phyloP scores from a whole-genome alignment of 2,888 invertebrate species.

The Lingula anatina region DNA sequence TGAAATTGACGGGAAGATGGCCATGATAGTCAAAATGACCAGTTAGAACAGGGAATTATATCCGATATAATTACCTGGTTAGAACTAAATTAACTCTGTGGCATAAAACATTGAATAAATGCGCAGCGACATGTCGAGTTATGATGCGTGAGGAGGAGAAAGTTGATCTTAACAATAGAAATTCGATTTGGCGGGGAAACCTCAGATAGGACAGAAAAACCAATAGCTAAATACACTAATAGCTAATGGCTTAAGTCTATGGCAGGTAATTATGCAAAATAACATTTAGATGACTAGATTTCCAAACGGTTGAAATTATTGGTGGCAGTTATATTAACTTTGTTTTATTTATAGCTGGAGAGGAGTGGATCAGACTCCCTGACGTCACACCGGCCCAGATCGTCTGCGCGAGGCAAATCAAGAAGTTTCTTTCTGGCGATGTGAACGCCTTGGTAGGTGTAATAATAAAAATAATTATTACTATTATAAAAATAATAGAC shows the following conservation, averaged over 20 bases:
- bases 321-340: background rate
- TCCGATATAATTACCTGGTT: no score
- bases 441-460: conserved; percentile 64
- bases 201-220: conserved; percentile 71
- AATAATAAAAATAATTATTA: no score
- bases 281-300: background rate
- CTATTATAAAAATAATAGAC: no score
- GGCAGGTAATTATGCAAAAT: background rate
- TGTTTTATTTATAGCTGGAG: conserved; percentile 55
- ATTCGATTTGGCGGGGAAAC: no score
- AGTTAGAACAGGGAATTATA: no score
- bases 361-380: conserved; percentile 72
- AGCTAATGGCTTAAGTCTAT: background rate
- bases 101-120: no score
- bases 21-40: no score
- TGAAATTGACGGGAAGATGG: no score
- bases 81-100: no score
- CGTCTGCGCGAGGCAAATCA: conserved; percentile 63
- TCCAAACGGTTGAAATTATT: background rate
- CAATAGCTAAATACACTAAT: background rate
- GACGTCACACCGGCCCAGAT: conserved; percentile 73
- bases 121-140: no score
- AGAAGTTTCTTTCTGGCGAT: conserved; percentile 71
- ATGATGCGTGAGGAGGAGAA: no score
- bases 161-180: no score